phyloP scores from a whole-genome alignment of 2,888 invertebrate species.

The Bibio marci region DNA sequence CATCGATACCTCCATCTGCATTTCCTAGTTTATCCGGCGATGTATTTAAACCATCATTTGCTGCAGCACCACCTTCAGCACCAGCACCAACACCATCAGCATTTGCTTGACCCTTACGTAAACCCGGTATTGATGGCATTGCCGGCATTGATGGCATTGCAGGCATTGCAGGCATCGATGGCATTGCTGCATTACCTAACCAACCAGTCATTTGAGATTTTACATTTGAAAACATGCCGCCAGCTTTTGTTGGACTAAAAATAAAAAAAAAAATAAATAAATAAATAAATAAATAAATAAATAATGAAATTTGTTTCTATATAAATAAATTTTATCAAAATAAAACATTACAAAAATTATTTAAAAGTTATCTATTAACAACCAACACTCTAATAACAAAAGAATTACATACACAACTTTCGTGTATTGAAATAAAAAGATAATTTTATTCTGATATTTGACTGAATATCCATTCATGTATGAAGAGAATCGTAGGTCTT shows the following conservation, averaged over 20 bases:
- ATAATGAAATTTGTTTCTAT: too few species aligned
- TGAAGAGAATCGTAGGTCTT: too few species aligned
- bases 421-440: too few species aligned
- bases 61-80: conserved; percentile 24
- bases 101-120: conserved; percentile 47
- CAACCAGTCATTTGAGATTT: conserved; percentile 77
- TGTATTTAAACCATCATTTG: conserved; percentile 15
- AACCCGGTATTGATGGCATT: conserved; percentile 43
- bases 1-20: conserved; percentile 38
- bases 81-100: conserved; percentile 28
- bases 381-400: too few species aligned
- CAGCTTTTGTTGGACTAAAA: conserved; percentile 49
- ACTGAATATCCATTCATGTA: too few species aligned
- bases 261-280: conserved; percentile 10
- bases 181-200: conserved; percentile 40
- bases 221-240: conserved; percentile 58
- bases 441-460: too few species aligned
- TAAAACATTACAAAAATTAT: too few species aligned
- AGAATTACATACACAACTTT: too few species aligned
- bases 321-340: too few species aligned
- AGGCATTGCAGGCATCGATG: conserved; percentile 30
- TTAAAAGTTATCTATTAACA: too few species aligned
- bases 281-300: too few species aligned
- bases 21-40: conserved; percentile 8
- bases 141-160: conserved; percentile 30